Evolutionary conservation across 1,140 invertebrate genomes (phyloP), one percentile per base, ranked within the genome.

Genomic region (Varroa destructor): DNA sequence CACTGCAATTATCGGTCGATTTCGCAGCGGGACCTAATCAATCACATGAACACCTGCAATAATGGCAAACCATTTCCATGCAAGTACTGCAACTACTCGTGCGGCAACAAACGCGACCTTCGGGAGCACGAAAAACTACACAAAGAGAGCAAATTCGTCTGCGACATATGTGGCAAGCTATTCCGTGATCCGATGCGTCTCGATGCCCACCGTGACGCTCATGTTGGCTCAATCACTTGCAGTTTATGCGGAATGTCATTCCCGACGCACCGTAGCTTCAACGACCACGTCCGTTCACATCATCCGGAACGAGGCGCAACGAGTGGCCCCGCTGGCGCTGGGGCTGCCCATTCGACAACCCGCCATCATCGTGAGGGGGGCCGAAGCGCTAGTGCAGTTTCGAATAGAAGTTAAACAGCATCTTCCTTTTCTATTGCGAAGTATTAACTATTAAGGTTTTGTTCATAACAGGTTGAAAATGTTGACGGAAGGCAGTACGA

Each of bases 11-110:
- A 67, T 37, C 61, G 46, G 12, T 67, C 61, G 5, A 67, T 37
- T 8, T 67, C 61, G 61, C 61, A 67, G 37, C 61, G 61, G 10
- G 61, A 67, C 40, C 61, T 67, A 12, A 67, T 67, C 61, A 67
- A 12, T 67, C 61, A 67, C 61, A 67, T 67, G 61, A 67, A 67
- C 61, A 67, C 61, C 1, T 67, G 61, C 61, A 67, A 67, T 46
- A 67, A 67, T 37, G 61, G 61, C 12, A 1, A 37, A 40, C 61
- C 61, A 14, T 67, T 67, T 37, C 61, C 61, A n/a, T 67, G 61
- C 61, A 67, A 67, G 37, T 67, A 67, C 61, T 67, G 61, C 61
- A 67, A 67, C 36, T 67, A 67, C 37, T 40, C 61, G 40, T 67
- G 61, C 37, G 61, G 61, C 12, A 67, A 46, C 36, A 67, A 43